phyloP scores from a whole-genome alignment of 2,888 invertebrate genomes.

The Mylabris sibirica region DNA sequence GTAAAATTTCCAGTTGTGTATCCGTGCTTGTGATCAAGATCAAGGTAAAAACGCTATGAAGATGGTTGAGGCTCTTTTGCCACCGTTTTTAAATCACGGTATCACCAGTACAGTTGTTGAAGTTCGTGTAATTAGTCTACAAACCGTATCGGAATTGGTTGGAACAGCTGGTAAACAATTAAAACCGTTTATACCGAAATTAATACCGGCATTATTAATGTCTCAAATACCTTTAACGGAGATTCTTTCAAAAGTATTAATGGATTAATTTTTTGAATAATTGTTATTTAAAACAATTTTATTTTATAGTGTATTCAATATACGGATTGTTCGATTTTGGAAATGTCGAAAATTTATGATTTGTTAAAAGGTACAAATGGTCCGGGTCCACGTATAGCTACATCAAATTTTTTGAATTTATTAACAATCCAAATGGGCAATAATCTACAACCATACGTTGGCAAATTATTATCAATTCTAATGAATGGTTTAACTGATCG shows the following conservation, averaged over 20 bases:
- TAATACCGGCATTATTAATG: constrained; percentile 83
- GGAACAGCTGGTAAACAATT: constrained; percentile 80
- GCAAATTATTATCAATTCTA: constrained; percentile 69
- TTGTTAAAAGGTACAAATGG: constrained; percentile 81
- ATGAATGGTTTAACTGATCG: constrained; percentile 84
- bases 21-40: constrained; percentile 72
- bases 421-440: constrained; percentile 65
- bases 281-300: neutral
- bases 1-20: constrained; percentile 67
- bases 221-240: constrained; percentile 66
- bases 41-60: constrained; percentile 78
- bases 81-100: constrained; percentile 81
- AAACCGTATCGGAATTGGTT: constrained; percentile 86
- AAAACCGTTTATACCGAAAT: constrained; percentile 79
- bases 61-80: constrained; percentile 77
- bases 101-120: constrained; percentile 81
- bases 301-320: constrained; percentile 69
- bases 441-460: constrained; percentile 68
- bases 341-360: constrained; percentile 82
- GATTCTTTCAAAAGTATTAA: constrained; percentile 77
- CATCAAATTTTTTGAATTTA: constrained; percentile 79
- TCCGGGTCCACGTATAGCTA: constrained; percentile 84
- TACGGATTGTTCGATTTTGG: constrained; percentile 78
- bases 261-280: constrained; percentile 27
- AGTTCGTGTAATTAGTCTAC: constrained; percentile 81